These are phyloP conservation scores for Strigamia maritima DNA, from an alignment of 2,888 invertebrate genomes.

Conservation along the genomic window DNA sequence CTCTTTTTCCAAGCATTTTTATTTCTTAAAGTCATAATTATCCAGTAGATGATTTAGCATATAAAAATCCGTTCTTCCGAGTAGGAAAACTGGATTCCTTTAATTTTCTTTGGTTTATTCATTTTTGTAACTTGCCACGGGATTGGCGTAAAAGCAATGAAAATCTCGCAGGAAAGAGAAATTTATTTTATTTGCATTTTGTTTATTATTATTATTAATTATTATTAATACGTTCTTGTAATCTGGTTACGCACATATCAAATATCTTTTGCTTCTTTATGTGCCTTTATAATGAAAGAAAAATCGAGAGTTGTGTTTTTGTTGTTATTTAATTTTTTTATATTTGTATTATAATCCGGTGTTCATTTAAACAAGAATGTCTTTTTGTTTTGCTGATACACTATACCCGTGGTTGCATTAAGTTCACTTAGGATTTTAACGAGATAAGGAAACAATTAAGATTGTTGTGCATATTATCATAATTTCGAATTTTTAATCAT, in stretches of 20 bases:
- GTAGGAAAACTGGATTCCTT: background rate
- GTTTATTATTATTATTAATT: background rate
- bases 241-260: conserved; percentile 32
- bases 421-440: background rate
- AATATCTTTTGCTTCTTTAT: background rate
- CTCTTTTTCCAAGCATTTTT: conserved; percentile 20
- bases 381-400: background rate
- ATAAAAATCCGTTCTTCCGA: conserved; percentile 12
- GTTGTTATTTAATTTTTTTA: no score
- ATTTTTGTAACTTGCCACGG: conserved; percentile 9
- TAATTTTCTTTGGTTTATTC: background rate
- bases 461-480: conserved; percentile 24
- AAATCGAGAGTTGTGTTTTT: background rate
- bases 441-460: background rate
- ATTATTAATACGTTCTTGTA: background rate
- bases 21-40: background rate
- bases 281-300: conserved; percentile 2
- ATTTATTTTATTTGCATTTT: background rate
- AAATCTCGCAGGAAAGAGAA: conserved; percentile 17
- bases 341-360: background rate
- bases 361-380: conserved; percentile 16
- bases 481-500: conserved; percentile 18
- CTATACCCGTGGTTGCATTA: conserved; percentile 18
- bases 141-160: conserved; percentile 17
- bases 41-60: conserved; percentile 20